Percentiles rank a stretch among this genome's conserved stretches.
These are phyloP conservation scores for Lochmaea capreae DNA, from an alignment of 2,888 invertebrate genomes.

Conservation along the genomic window DNA sequence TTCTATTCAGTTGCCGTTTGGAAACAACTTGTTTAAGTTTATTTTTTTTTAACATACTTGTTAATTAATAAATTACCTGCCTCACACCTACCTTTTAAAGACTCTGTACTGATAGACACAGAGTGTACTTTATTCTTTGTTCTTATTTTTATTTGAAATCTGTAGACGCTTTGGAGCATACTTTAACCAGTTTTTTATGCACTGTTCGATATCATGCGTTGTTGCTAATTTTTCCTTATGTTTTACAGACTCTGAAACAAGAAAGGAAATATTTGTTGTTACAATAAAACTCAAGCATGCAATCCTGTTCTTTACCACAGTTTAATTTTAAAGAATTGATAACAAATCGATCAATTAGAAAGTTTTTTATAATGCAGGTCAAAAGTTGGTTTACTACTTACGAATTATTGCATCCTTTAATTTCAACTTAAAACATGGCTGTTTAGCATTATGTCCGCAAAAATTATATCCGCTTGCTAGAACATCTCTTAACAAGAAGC, in stretches of 20 bases:
- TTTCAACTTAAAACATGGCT: conserved; percentile 16
- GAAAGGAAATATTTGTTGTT: conserved; percentile 1
- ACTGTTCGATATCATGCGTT: conserved; percentile 16
- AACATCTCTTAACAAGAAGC: conserved; percentile 15
- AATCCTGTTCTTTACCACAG: conserved; percentile 4
- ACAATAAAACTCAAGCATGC: conserved; percentile 2
- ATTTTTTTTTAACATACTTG: conserved; percentile 12
- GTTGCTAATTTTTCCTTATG: conserved; percentile 13
- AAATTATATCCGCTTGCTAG: conserved; percentile 10
- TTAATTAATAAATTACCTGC: conserved; percentile 17
- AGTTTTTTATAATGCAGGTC: conserved; percentile 2
- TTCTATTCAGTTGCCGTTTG: conserved; percentile 21
- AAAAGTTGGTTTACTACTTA: neutral
- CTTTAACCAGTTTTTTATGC: conserved; percentile 23
- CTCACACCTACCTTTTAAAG: conserved; percentile 4
- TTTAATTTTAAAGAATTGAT: too few relatives aligned
- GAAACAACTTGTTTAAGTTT: conserved; percentile 23
- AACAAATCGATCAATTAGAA: neutral
- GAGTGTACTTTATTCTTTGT: too few relatives aligned
- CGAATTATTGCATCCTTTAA: conserved; percentile 2
- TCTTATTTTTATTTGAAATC: neutral
- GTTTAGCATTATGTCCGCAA: conserved; percentile 14
- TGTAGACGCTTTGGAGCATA: conserved; percentile 26
- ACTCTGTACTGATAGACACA: conserved; percentile 4
- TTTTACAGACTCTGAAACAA: conserved; percentile 24